Evolutionary conservation across 2,888 invertebrate species (phyloP).

Genomic region (Lottia scabra): DNA sequence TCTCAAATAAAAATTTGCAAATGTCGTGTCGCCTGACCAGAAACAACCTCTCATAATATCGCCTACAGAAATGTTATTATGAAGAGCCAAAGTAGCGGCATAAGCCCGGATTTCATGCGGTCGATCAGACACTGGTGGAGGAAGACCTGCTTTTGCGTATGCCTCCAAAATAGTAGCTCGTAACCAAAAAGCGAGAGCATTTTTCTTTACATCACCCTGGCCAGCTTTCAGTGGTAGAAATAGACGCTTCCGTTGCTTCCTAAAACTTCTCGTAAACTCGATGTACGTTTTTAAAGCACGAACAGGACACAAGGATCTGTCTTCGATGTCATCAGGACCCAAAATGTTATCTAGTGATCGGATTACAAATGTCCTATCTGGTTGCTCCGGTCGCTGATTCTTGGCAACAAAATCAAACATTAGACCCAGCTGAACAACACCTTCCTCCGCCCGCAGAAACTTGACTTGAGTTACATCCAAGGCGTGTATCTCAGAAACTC

Average conservation of each 20-base stretch:
- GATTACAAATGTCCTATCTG: background rate
- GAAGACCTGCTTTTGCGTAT: background rate
- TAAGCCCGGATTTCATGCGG: background rate
- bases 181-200: background rate
- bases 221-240: background rate
- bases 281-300: background rate
- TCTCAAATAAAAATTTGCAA: background rate
- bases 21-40: background rate
- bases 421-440: background rate
- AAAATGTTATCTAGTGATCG: background rate
- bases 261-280: background rate
- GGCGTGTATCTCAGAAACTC: conserved; percentile 6
- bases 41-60: background rate
- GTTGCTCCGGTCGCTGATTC: background rate
- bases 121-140: background rate
- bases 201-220: background rate
- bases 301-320: background rate
- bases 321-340: background rate
- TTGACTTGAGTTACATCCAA: background rate
- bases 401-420: background rate
- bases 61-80: background rate
- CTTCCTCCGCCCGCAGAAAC: background rate
- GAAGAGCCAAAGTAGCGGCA: background rate
- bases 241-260: too few species aligned
- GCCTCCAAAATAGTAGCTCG: background rate